These are phyloP conservation scores for Catocala sponsa DNA, from an alignment of 2,888 invertebrate species.

Conservation along the genomic window DNA sequence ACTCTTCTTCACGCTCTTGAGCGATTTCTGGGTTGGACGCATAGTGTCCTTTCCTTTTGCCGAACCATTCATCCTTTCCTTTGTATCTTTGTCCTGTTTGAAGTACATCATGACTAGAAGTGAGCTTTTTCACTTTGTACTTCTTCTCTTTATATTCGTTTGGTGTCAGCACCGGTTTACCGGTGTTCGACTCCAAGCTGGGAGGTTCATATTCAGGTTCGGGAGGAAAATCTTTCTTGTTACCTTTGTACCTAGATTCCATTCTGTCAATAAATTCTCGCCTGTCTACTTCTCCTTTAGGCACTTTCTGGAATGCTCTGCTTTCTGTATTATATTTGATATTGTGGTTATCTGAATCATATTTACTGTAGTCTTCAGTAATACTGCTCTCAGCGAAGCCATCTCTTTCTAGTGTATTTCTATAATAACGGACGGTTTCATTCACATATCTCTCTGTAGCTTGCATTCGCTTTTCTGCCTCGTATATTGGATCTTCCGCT, in stretches of 20 bases:
- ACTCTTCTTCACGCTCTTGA: conserved; percentile 83
- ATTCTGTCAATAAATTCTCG: conserved; percentile 75
- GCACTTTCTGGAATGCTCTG: conserved; percentile 72
- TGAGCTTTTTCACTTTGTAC: conserved; percentile 80
- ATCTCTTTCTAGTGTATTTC: conserved; percentile 87
- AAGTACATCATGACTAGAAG: conserved; percentile 83
- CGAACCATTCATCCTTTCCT: conserved; percentile 79
- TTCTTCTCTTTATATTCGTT: conserved; percentile 88
- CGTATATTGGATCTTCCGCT: conserved; percentile 83
- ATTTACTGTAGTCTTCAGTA: conserved; percentile 84
- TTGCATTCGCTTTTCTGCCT: conserved; percentile 81
- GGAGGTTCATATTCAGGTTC: conserved; percentile 90
- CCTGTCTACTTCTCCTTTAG: conserved; percentile 75
- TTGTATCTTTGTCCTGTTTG: conserved; percentile 82
- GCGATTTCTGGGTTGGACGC: conserved; percentile 90
- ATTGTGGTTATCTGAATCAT: conserved; percentile 81
- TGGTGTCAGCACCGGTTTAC: conserved; percentile 89
- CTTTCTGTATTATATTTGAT: conserved; percentile 80
- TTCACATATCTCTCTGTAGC: conserved; percentile 87
- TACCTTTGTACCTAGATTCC: conserved; percentile 68
- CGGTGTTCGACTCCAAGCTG: conserved; percentile 88
- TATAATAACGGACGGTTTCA: conserved; percentile 87
- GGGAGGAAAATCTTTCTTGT: conserved; percentile 78
- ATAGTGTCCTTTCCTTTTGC: conserved; percentile 85
- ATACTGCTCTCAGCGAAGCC: conserved; percentile 85